Conservation (phyloP, 2,113 vertebrate genomes). For the Ibidorhyncha struthersii region DNA sequence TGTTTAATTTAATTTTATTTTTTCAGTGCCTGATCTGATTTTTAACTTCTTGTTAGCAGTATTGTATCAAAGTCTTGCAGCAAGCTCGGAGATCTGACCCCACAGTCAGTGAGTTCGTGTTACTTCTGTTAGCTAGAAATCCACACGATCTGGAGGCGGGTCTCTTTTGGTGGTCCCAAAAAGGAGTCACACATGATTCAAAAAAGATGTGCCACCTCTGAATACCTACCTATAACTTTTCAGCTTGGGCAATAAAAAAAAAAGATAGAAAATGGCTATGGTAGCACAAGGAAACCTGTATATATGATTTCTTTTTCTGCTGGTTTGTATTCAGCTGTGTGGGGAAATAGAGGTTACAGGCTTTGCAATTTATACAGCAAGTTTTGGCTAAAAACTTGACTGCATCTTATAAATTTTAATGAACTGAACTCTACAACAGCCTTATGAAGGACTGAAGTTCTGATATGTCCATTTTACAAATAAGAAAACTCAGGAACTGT, state of each 20-base stretch:
- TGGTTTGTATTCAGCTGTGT: neutral
- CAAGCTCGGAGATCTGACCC: neutral
- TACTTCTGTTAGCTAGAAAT: neutral
- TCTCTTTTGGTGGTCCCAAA: neutral
- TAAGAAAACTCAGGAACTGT: neutral
- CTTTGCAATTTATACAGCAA: conserved; percentile 19
- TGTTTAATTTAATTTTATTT: neutral
- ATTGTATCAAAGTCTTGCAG: neutral
- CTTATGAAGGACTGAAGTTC: neutral
- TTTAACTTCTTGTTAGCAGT: neutral
- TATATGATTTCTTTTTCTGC: neutral
- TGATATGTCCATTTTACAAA: neutral
- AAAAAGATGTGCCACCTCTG: neutral
- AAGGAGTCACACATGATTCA: neutral
- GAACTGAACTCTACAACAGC: neutral
- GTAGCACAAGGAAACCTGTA: neutral
- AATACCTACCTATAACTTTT: neutral
- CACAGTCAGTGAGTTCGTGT: neutral
- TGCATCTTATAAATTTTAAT: conserved; percentile 48
- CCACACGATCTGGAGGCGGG: neutral
- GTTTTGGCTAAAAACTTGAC: conserved; percentile 27
- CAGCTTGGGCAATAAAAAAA: neutral
- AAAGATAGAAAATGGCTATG: neutral
- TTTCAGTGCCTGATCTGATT: neutral
- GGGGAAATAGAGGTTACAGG: neutral